Evolutionary conservation across 2,888 invertebrate species (phyloP), one percentile per base, ranked within the genome.

Genomic region (Erannis defoliaria): DNA sequence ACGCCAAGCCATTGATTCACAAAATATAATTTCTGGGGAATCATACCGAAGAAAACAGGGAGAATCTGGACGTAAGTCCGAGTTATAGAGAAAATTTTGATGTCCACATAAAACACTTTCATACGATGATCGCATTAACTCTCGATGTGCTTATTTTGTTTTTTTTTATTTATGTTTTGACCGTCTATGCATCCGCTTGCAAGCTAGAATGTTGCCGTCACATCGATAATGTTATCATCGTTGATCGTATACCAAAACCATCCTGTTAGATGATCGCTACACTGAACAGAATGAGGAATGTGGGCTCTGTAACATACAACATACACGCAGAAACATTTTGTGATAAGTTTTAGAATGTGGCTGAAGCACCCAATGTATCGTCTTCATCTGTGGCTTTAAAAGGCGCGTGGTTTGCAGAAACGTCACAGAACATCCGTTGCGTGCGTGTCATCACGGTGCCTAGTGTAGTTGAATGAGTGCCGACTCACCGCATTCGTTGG

Each of bases 41-140:
- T 88, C 89, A 70, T 95, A 95, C 89, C 93, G 95, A 76, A 94
- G 94, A 82, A 95, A 95, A 87, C 95, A 95, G 84, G 94, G 94
- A 85, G 92, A 94, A 74, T 90, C 94, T 77, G 94, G 94, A 86
- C 94, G 95, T 95, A 95, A 95, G 95, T 94, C 88, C 81, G 71
- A 66, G 80, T 75, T 82, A 82, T 74, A 81, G 71, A 75, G 59
- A 76, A 66, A 61, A 67, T 64, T 56, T 72, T 56, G 55, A 70
- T 74, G 68, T 77, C 75, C 72, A 63, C 67, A 40, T 67, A 67
- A 71, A 74, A 80, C 77, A 80, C 80, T 77, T 79, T 80, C 76
- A 82, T 84, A 85, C 87, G 88, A 89, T 86, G 90, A 86, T 86
- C 84, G 84, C 88, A 86, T 85, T 85, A 82, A 81, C 78, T 84